Base-by-base conservation (phyloP, 2,888 invertebrate genomes). In the Drosophila nr. perissopoda region DNA sequence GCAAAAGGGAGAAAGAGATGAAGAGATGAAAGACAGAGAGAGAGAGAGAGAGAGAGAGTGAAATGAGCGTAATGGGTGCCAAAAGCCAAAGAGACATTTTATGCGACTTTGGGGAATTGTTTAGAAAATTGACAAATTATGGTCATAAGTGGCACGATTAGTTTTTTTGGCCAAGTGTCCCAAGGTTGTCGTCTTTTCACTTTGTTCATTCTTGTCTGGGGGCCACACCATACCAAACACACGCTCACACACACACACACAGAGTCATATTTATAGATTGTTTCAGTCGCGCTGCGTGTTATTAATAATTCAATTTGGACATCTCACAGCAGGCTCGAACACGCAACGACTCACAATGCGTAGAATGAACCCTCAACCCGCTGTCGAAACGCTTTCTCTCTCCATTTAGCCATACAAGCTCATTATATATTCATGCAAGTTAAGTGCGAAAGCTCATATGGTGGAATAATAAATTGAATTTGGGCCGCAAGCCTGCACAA, bases 51-150 rank as follows among this genome's bases (percentile, higher is more conserved):
- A 31, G 29, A 36, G 62, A 54, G 51, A 69, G 81, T 70, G 66
- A 74, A 74, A 69, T 72, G 71, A 69, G 73, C 73, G 56, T 78
- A 83, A 83, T 87, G 83, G 87, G 84, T 87, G 84, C 76, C 84
- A 87, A 84, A 84, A 87, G 82, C 71, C 81, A 83, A 74, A 65
- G 63, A 67, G 71, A 79, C 79, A 77, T 70, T 88, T 85, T 83
- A 85, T 88, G 80, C 72, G 81, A 73, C 80, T 76, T 73, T 67
- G 56, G 82, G 83, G 86, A 88, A 86, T 86, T 88, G 83, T 83
- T 88, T 88, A 83, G 86, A 86, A 88, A 86, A 86, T 88, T 86
- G 88, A 88, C 88, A 88, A 88, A 86, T 86, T 88, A 86, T 83
- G 81, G 72, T 74, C 84, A 74, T 86, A 86, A 88, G 88, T 86